phyloP scores from a whole-genome alignment of 2,113 vertebrate species.

The Pterocles orientalis region DNA sequence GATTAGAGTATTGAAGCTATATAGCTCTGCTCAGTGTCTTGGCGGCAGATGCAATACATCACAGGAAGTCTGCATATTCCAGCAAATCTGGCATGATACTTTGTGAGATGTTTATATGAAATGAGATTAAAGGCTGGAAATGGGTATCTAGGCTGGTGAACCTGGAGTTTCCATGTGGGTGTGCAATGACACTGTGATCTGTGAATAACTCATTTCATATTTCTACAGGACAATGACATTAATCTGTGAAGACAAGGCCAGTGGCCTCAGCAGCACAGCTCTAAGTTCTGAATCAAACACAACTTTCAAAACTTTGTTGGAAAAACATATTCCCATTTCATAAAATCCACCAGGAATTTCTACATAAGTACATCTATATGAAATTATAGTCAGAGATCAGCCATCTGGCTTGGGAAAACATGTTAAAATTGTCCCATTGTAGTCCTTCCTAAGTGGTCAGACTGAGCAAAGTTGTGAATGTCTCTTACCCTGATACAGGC shows the following conservation, averaged over 20 bases:
- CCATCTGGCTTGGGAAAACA: not conserved
- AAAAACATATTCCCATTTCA: not conserved
- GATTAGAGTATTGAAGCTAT: not conserved
- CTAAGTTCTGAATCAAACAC: not conserved
- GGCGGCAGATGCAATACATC: not conserved
- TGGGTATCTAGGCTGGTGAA: not conserved
- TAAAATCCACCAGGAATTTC: not conserved
- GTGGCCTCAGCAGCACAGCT: not conserved
- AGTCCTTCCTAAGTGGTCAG: not conserved
- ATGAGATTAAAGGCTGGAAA: not conserved
- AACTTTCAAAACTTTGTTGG: not conserved
- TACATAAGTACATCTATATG: accelerated
- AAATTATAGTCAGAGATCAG: not conserved
- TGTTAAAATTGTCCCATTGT: not conserved
- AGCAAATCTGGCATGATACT: not conserved
- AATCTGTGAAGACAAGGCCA: not conserved
- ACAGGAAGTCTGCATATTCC: not conserved
- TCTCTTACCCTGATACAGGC: conserved; percentile 84
- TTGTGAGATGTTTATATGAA: not conserved
- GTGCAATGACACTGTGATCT: not conserved
- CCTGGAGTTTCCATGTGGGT: not conserved
- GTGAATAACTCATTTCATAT: not conserved
- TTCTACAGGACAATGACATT: not conserved
- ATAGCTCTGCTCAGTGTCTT: not conserved
- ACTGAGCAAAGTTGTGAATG: not conserved